A percentile compares a stretch with the other conserved stretches of the same genome.
Evolutionary conservation across 1,140 invertebrate genomes (phyloP).

Genomic region (Potamilus streckersoni): DNA sequence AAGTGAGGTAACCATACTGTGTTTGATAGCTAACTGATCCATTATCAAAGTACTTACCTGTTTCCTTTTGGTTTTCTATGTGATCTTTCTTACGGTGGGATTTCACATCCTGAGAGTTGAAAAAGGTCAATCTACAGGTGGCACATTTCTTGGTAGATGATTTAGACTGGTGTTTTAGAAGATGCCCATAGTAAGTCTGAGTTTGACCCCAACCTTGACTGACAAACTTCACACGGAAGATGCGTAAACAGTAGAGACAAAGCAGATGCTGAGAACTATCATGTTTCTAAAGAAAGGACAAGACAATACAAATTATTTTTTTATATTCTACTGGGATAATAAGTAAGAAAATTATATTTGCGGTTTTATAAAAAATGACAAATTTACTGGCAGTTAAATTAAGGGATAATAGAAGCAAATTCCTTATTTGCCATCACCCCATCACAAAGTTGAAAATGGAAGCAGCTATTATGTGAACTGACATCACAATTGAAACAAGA

Average conservation of each 20-base stretch:
- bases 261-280: conserved; percentile 58
- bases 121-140: conserved; percentile 60
- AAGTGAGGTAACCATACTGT: too few species aligned
- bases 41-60: too few species aligned
- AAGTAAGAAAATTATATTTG: too few species aligned
- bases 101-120: conserved; percentile 56
- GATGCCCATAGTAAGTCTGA: conserved; percentile 62
- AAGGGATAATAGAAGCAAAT: too few species aligned
- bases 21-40: too few species aligned
- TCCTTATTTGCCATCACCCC: too few species aligned
- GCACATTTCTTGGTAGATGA: conserved; percentile 54
- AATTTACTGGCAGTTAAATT: too few species aligned
- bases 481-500: too few species aligned
- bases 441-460: too few species aligned
- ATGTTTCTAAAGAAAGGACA: conserved; percentile 55
- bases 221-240: conserved; percentile 60
- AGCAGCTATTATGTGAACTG: too few species aligned
- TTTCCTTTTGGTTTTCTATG: conserved; percentile 28
- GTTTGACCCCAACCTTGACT: conserved; percentile 64
- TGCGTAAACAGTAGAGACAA: conserved; percentile 63
- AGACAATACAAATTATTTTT: neutral
- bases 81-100: conserved; percentile 51
- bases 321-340: too few species aligned
- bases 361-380: too few species aligned
- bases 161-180: conserved; percentile 62